Conservation (phyloP, 2,888 invertebrate genomes). For the Clepsis dumicolana region DNA sequence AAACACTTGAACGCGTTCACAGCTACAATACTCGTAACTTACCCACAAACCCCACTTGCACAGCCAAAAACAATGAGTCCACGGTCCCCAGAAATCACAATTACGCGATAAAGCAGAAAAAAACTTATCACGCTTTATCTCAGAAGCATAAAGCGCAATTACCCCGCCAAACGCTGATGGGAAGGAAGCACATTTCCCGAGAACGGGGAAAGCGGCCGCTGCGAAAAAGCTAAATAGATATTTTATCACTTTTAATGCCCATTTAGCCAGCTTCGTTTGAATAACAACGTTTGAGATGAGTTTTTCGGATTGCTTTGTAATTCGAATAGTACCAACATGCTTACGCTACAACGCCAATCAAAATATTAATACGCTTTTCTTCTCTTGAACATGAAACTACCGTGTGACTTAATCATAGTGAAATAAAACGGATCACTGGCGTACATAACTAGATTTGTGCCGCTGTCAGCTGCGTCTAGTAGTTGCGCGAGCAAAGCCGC, state of each 20-base stretch:
- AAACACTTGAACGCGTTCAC: too few relatives aligned
- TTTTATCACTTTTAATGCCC: conserved; percentile 84
- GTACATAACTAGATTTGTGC: too few relatives aligned
- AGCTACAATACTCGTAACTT: neutral
- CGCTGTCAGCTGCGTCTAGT: too few relatives aligned
- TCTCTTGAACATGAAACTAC: too few relatives aligned
- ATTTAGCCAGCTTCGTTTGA: conserved; percentile 75
- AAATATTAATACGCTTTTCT: too few relatives aligned
- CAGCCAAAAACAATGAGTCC: neutral
- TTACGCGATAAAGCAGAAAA: conserved; percentile 48
- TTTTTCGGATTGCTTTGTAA: conserved; percentile 43
- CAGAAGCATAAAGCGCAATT: conserved; percentile 80
- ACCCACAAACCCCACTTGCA: neutral
- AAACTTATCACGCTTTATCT: conserved; percentile 70
- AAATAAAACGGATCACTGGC: too few relatives aligned
- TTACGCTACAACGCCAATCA: too few relatives aligned
- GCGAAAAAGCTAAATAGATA: conserved; percentile 82
- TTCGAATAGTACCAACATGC: conserved; percentile 51
- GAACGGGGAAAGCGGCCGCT: conserved; percentile 61
- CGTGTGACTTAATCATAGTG: too few relatives aligned
- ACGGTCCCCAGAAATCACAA: conserved; percentile 12
- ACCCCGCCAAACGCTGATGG: conserved; percentile 72
- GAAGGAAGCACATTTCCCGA: conserved; percentile 71
- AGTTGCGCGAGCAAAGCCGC: too few relatives aligned
- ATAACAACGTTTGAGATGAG: conserved; percentile 61